A percentile compares a stretch with the other conserved stretches of the same genome.
Conservation (phyloP, 2,888 invertebrate genomes). For the Eudasyphora cyanicolor region DNA sequence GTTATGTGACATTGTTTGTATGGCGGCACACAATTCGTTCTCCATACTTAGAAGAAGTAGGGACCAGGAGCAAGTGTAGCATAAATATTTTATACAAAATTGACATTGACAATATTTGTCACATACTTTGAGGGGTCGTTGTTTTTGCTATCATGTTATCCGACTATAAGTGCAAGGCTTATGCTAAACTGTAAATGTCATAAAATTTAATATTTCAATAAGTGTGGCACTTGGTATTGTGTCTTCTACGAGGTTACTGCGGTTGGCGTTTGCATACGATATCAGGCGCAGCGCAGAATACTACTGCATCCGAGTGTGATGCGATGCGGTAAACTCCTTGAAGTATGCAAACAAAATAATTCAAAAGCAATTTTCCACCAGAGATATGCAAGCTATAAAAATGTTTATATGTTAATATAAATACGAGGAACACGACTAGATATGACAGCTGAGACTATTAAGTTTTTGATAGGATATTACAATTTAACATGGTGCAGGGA, state of each 20-base stretch:
- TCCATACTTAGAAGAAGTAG: not conserved
- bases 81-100: conserved; percentile 57
- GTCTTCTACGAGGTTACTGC: not conserved
- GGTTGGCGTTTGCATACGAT: conserved; percentile 3
- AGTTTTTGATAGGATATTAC: conserved; percentile 1
- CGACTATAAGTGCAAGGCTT: not conserved
- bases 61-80: not conserved
- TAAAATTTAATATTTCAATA: conserved; percentile 63
- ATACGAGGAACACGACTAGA: not conserved
- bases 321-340: conserved; percentile 3
- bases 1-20: not conserved
- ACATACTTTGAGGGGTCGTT: not conserved
- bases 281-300: too few relatives aligned
- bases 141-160: not conserved
- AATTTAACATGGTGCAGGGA: too few relatives aligned
- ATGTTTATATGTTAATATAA: conserved; percentile 56
- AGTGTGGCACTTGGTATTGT: conserved; percentile 23
- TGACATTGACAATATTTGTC: conserved; percentile 57
- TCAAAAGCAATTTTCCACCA: conserved; percentile 56
- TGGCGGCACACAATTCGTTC: not conserved
- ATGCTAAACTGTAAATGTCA: conserved; percentile 35
- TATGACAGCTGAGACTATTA: not conserved
- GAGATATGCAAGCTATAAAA: conserved; percentile 58
- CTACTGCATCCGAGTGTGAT: not conserved
- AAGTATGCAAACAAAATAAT: conserved; percentile 47